Conservation (phyloP, 1,140 invertebrate species). For the Paraescarpia echinospica region DNA sequence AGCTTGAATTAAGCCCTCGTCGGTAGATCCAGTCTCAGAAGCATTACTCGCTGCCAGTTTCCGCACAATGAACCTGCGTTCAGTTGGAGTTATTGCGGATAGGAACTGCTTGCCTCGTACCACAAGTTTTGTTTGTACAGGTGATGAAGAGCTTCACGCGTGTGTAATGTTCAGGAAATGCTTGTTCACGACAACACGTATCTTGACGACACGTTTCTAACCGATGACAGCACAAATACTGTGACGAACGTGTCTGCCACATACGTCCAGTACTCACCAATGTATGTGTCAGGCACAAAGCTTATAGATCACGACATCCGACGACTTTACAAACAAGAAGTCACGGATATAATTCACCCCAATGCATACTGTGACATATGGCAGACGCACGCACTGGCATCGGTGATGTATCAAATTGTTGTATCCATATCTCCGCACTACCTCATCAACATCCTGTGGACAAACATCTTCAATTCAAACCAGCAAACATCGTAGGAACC, state of each 20-base stretch:
- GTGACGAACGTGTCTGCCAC: background rate
- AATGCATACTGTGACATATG: background rate
- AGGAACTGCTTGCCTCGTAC: constrained; percentile 6
- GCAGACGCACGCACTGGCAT: background rate
- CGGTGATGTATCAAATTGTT: background rate
- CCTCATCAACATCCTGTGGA: too few relatives aligned
- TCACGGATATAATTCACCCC: background rate
- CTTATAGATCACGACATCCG: background rate
- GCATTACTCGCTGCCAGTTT: background rate
- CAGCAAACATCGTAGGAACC: background rate
- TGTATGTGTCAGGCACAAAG: background rate
- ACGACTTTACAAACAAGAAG: background rate
- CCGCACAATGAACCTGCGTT: background rate
- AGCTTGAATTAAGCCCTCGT: background rate
- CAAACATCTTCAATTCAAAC: background rate
- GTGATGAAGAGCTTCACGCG: background rate
- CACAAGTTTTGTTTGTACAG: background rate
- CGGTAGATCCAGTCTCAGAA: background rate
- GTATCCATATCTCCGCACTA: background rate
- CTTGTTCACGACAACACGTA: background rate
- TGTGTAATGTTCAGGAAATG: background rate
- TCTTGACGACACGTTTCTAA: constrained; percentile 8
- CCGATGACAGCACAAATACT: background rate
- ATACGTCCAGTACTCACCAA: background rate
- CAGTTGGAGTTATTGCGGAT: background rate